Evolutionary conservation across 2,113 vertebrate species (phyloP), one percentile per base, ranked within the genome.

Genomic region (Erpornis zantholeuca): DNA sequence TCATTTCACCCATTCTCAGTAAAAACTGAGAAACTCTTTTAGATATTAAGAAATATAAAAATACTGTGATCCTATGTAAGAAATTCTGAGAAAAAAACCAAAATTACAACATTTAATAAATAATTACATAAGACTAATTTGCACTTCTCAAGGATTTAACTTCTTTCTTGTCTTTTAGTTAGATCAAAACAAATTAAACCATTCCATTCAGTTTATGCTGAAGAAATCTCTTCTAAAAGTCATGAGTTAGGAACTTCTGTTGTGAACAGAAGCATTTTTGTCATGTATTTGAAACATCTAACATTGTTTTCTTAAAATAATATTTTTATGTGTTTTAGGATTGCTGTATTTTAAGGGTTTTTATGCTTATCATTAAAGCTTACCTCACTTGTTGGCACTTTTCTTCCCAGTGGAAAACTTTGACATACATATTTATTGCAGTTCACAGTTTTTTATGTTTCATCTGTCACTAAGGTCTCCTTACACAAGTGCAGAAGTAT

Each of bases 401-500:
- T 68, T 33, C 5, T 88, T 59, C 31, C 57, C n/a, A 44, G 25
- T 91, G 73, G 60, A 95, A 90, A 87, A 82, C 28, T 47, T 13
- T 31, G 70, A 86, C 44, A 82, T 47, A 68, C 14, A 64, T 89
- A 85, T 89, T 89, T 94, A 68, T 59, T 84, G 44, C n/a, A 78
- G 31, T 76, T 86, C 49, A 79, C 61, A 82, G 69, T 75, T 91
- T 81, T 92, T 95, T 94, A 33, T 94, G 53, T 80, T 83, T 95
- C 77, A 82, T 42, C 86, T 84, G 80, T 82, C 91, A 91, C 28
- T 63, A 88, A 73, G 31, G 59, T 94, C 90, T 90, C 35, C 76
- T 97, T 96, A 94, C 88, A 91, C 88, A 95, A 95, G 77, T 94
- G 65, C 61, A 92, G 86, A 96, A 92, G 23, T 92, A 97, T 95